A percentile compares a stretch with the other conserved stretches of the same genome.
Conservation (phyloP, 2,797 vertebrate species). For the Liparis tanakae region DNA sequence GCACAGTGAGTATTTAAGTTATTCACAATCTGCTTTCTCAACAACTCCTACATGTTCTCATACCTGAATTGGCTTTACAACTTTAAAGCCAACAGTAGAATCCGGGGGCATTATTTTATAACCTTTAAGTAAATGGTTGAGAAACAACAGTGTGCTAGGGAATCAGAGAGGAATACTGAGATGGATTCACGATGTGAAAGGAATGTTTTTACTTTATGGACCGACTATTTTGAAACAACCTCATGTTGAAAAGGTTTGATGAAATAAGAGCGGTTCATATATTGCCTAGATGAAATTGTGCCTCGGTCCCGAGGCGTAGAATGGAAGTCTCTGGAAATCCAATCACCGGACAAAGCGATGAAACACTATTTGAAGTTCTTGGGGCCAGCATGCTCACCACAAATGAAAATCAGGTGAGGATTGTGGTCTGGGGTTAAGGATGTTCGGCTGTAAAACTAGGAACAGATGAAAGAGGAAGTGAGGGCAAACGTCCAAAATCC, state of each 20-base stretch:
- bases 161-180: neutral
- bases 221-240: neutral
- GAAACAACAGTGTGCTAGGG: neutral
- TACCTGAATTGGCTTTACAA: neutral
- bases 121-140: neutral
- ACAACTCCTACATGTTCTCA: neutral
- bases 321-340: constrained; percentile 15
- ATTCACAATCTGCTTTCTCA: neutral
- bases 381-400: neutral
- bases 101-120: neutral
- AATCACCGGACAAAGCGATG: constrained; percentile 23
- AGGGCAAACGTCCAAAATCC: constrained; percentile 40
- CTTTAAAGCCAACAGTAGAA: neutral
- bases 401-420: constrained; percentile 1
- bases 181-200: neutral
- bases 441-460: constrained; percentile 15
- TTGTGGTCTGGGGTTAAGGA: constrained; percentile 10
- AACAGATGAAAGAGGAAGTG: constrained; percentile 10
- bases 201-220: neutral
- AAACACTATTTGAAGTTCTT: constrained; percentile 10
- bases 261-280: neutral
- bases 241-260: neutral
- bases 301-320: neutral
- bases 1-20: neutral
- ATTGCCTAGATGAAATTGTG: neutral